These are phyloP conservation scores for Stenopsyche tienmushanensis DNA, from an alignment of 1,140 invertebrate species.

Conservation along the genomic window DNA sequence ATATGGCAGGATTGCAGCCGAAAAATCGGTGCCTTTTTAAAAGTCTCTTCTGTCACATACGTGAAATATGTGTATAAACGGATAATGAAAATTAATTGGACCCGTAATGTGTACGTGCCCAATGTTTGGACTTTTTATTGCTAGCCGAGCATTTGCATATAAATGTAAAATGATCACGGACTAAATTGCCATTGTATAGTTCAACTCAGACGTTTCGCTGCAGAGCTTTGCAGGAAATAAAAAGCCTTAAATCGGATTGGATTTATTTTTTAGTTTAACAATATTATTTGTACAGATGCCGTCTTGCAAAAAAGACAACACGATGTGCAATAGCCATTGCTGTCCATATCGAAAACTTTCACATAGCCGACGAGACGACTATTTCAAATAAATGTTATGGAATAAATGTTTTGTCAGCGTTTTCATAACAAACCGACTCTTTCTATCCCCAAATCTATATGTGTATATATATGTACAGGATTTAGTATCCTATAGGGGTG, in stretches of 20 bases:
- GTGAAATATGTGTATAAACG: background rate
- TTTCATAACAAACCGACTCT: slow-evolving; percentile 7
- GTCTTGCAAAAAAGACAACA: too few relatives aligned
- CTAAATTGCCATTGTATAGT: too few relatives aligned
- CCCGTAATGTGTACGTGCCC: background rate
- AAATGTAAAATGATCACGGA: too few relatives aligned
- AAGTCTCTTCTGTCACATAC: background rate
- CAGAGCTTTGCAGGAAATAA: too few relatives aligned
- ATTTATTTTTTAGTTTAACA: too few relatives aligned
- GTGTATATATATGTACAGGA: background rate
- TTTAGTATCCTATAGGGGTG: background rate
- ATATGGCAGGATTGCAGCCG: background rate
- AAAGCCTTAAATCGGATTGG: too few relatives aligned
- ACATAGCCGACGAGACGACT: background rate
- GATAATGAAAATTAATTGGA: slow-evolving; percentile 5
- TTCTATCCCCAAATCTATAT: too few relatives aligned
- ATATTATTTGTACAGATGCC: too few relatives aligned
- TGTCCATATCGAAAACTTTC: too few relatives aligned
- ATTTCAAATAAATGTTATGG: slow-evolving; percentile 5
- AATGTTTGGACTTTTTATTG: too few relatives aligned
- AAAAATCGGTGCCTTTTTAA: slow-evolving; percentile 1
- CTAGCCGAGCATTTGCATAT: background rate
- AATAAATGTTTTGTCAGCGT: slow-evolving; percentile 10
- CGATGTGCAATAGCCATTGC: too few relatives aligned
- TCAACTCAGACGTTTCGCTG: too few relatives aligned